Base-by-base conservation (phyloP, 2,888 invertebrate genomes). In the Brassicogethes aeneus region DNA sequence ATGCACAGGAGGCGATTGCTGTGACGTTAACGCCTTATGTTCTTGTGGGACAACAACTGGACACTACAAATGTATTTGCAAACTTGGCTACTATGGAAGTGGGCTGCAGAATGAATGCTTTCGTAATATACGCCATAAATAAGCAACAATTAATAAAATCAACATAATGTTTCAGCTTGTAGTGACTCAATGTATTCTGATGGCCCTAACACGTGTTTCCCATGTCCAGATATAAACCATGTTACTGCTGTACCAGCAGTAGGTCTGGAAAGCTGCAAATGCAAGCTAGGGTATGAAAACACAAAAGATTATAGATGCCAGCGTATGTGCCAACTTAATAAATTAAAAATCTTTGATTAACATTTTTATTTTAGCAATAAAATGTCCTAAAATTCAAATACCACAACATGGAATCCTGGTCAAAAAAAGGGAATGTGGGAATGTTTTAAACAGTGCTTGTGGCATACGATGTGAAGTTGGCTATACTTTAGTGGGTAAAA, bases 391-490 rank as follows among this genome's bases (percentile, higher is more conserved):
- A 46, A 55, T 83, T 39, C 57, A 56, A 10, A 71, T 76, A 1
- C 82, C 83, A 1, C 69, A 72, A 38, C 74, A 80, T 57, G 83
- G 82, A 2, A 80, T 80, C 59, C 77, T 82, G 55, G 79, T 82
- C 2, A 78, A 78, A 50, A 66, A 65, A 36, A 71, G 70, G 30
- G 69, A 71, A 16, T 82, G 82, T 57, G 73, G 70, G 42, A 79
- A 77, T 52, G 79, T 79, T 3, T 69, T 81, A 36, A 79, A 82
- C 57, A 79, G 80, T n/a, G 82, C 80, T 0, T 83, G 82, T 60
- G 82, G 82, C 1, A 69, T 80, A 3, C 68, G 79, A 33, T 84
- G 83, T 56, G 72, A 75, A 52, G 75, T 79, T 16, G 82, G 83
- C 1, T 83, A 77, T 59, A 60, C 59, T 37, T 51, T 68, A 16